Evolutionary conservation across 2,888 invertebrate genomes (phyloP).

Genomic region (Conops quadrifasciatus): DNA sequence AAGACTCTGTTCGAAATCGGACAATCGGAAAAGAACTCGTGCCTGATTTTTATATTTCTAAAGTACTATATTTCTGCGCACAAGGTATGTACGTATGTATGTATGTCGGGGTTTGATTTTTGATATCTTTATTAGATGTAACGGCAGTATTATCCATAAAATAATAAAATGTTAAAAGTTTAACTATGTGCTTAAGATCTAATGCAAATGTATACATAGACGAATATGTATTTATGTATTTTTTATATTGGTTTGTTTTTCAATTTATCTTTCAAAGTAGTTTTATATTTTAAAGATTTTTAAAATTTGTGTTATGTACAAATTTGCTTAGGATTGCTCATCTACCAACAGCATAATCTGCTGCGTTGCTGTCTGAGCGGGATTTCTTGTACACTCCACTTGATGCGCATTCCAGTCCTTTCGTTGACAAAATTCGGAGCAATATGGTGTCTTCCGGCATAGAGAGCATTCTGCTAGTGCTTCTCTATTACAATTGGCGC

Average conservation of each 20-base stretch:
- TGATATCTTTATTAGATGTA: constrained; percentile 62
- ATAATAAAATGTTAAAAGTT: constrained; percentile 64
- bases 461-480: constrained; percentile 88
- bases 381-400: constrained; percentile 79
- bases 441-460: constrained; percentile 86
- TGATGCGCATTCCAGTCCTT: constrained; percentile 90
- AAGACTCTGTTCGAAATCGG: no score
- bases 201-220: constrained; percentile 64
- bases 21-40: no score
- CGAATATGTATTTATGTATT: constrained; percentile 59
- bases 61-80: no score
- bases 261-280: constrained; percentile 40
- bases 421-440: constrained; percentile 88
- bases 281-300: constrained; percentile 43
- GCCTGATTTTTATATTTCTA: no score
- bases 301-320: constrained; percentile 56
- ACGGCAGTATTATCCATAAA: constrained; percentile 63
- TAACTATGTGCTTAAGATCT: constrained; percentile 63
- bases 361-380: constrained; percentile 76
- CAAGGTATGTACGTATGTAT: constrained; percentile 10
- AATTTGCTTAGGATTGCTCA: constrained; percentile 69
- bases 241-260: constrained; percentile 46
- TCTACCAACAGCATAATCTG: constrained; percentile 89
- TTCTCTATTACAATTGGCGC: constrained; percentile 89
- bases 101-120: constrained; percentile 43